phyloP scores from a whole-genome alignment of 2,888 invertebrate genomes.

The Hemicrepidius hirtus region DNA sequence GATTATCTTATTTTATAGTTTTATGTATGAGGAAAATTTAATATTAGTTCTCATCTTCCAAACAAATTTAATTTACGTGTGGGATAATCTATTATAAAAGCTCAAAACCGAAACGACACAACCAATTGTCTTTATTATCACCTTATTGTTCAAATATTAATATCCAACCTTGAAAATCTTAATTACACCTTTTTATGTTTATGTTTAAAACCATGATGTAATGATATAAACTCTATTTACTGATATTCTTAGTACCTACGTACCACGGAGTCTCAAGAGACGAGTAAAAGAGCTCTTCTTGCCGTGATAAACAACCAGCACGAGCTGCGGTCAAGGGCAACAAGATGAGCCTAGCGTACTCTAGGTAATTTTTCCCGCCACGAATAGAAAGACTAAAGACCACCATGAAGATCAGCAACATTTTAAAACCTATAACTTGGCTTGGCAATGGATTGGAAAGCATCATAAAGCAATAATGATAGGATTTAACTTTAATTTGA shows the following conservation, averaged over 20 bases:
- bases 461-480: not conserved
- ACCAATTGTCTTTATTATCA: not conserved
- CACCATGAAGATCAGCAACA: not conserved
- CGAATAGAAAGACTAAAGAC: slow-evolving; percentile 1
- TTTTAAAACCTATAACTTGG: slow-evolving; percentile 8
- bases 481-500: not conserved
- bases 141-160: not conserved
- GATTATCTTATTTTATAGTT: no score
- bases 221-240: not conserved
- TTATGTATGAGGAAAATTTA: no score
- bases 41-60: no score
- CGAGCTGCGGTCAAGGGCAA: slow-evolving; percentile 57
- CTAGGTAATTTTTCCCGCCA: slow-evolving; percentile 10
- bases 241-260: not conserved
- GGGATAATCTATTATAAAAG: no score
- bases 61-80: no score
- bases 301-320: slow-evolving; percentile 37
- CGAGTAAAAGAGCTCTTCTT: slow-evolving; percentile 15
- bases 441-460: slow-evolving; percentile 9
- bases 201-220: slow-evolving; percentile 1
- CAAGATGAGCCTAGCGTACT: slow-evolving; percentile 45
- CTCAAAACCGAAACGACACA: no score
- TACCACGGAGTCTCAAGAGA: not conserved
- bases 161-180: not conserved
- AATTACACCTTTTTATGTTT: not conserved